phyloP scores from a whole-genome alignment of 2,797 vertebrate species.

The Lepilemur septentrionalis region DNA sequence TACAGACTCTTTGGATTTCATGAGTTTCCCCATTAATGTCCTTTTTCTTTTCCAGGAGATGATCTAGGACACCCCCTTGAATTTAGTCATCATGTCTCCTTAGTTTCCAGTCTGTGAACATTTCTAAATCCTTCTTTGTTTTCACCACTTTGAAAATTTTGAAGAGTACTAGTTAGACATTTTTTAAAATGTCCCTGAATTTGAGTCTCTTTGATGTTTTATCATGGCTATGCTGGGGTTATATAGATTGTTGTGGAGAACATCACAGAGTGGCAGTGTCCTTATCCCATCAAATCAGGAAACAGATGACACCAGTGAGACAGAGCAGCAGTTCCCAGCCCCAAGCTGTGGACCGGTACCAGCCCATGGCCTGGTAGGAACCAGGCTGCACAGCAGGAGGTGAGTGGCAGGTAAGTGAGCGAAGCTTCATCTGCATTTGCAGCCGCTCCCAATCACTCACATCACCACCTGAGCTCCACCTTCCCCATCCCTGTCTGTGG shows the following conservation, averaged over 20 bases:
- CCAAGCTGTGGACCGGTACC: too few species aligned
- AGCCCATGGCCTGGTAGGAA: too few species aligned
- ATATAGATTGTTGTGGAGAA: too few species aligned
- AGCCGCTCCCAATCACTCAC: too few species aligned
- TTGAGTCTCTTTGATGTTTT: background rate
- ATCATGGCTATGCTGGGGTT: fast-evolving
- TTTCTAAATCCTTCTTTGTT: background rate
- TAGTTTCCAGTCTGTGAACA: background rate
- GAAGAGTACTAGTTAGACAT: background rate
- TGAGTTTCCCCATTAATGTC: background rate
- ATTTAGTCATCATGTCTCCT: background rate
- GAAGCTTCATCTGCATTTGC: too few species aligned
- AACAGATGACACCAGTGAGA: background rate
- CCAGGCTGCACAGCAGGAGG: too few species aligned
- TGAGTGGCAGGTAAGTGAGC: too few species aligned
- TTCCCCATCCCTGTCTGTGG: too few species aligned
- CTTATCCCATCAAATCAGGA: background rate
- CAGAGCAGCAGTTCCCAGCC: background rate
- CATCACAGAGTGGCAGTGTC: background rate
- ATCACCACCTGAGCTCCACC: too few species aligned
- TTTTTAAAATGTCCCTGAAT: background rate
- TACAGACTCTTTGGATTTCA: background rate
- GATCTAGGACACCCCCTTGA: background rate
- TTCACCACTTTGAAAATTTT: background rate
- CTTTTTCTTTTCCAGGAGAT: background rate